A percentile compares a stretch with the other conserved stretches of the same genome.
These are phyloP conservation scores for Xerus inauris DNA, from an alignment of 2,113 vertebrate genomes.

Conservation along the genomic window DNA sequence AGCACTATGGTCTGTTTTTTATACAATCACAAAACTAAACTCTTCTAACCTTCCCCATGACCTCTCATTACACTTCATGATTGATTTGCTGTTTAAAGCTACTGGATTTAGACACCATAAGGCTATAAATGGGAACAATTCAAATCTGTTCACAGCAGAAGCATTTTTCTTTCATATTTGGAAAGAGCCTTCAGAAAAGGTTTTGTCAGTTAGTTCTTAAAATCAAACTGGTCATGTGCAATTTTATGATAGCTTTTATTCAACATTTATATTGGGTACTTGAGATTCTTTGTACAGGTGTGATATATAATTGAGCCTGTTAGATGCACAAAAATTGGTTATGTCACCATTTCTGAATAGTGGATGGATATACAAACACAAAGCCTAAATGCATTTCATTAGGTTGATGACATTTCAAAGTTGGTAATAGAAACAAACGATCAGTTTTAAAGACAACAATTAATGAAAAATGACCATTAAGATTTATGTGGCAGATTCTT, in stretches of 20 bases:
- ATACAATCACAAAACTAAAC: slow-evolving; percentile 45
- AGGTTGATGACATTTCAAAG: slow-evolving; percentile 3
- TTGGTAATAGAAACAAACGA: not conserved
- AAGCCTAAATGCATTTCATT: not conserved
- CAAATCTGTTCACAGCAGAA: slow-evolving; percentile 11
- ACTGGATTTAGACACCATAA: slow-evolving; percentile 13
- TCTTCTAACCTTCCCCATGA: slow-evolving; percentile 46
- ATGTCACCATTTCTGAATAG: not conserved
- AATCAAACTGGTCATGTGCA: not conserved
- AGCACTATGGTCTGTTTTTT: not conserved
- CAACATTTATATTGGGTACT: not conserved
- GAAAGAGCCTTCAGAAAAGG: not conserved
- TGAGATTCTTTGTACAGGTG: not conserved
- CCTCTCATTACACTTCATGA: slow-evolving; percentile 31
- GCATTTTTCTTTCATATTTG: not conserved
- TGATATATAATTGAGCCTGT: not conserved
- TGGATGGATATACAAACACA: not conserved
- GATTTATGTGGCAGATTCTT: not conserved
- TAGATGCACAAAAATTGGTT: slow-evolving; percentile 8
- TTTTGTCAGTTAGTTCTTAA: not conserved
- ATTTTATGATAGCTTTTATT: not conserved
- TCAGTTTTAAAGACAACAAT: not conserved
- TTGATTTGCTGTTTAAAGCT: slow-evolving; percentile 30
- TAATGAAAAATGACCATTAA: not conserved
- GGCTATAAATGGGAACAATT: not conserved